Base-by-base conservation (phyloP, 2,888 invertebrate genomes). In the Himalopsyche anomala region DNA sequence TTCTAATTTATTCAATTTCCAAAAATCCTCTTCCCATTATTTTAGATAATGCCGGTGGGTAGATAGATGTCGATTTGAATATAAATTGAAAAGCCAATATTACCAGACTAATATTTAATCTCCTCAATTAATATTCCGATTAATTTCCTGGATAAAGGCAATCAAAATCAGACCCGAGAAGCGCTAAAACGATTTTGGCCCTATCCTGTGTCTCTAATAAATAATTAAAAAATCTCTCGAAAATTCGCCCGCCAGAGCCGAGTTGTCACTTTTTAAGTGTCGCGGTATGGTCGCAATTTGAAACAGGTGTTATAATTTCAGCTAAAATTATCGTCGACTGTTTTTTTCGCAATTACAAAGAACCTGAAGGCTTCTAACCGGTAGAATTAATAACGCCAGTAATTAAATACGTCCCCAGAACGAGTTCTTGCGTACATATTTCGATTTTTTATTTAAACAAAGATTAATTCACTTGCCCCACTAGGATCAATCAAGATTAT, bases 51-150 rank as follows among this genome's bases (percentile, higher is more conserved):
- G 74, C 36, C 36, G 74, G 74, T 74, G 15, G 74, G 74, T 74
- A 74, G 28, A 74, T 74, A 74, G 74, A 74, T 38, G 36, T 74
- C 74, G 74, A 74, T 74, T 74, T 74, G 74, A 74, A 74, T 74
- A 36, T 74, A 74, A 74, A 74, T 74, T 74, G 74, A 36, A 74
- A 74, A 74, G 74, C 74, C 74, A 36, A 74, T 74, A 74, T 74
- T 74, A 74, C 74, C 74, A 74, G 74, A 74, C 74, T 74, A 74
- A 74, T 74, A 74, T 74, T 74, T 74, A 74, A 74, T 74, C 74
- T 74, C 74, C 74, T 36, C 74, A 74, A 74, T 74, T 74, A 74
- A 74, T 74, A 74, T 74, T 74, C 74, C 74, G 74, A 74, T 74
- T 74, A 74, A 74, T 74, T 74, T 74, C 74, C 74, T 74, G 74